A percentile compares a stretch with the other conserved stretches of the same genome.
phyloP scores from a whole-genome alignment of 2,797 vertebrate genomes.

The Apogon hyalosoma region DNA sequence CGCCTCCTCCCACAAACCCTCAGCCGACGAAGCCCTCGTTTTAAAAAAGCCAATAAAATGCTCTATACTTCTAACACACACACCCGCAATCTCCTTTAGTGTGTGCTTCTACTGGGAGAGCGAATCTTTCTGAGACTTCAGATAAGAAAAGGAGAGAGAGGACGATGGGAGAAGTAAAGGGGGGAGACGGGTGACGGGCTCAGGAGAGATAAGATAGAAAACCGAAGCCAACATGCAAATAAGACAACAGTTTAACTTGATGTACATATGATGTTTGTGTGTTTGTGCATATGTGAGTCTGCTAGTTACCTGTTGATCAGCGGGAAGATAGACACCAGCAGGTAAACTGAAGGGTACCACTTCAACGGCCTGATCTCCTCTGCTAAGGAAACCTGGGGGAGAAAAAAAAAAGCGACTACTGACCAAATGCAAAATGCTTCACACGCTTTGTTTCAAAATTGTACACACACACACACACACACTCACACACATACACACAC shows the following conservation, averaged over 20 bases:
- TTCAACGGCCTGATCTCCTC: conserved; percentile 85
- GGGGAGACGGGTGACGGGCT: conserved; percentile 13
- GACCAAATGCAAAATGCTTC: conserved; percentile 25
- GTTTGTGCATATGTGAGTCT: conserved; percentile 13
- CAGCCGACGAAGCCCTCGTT: conserved; percentile 56
- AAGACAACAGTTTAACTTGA: conserved; percentile 43
- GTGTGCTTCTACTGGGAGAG: conserved; percentile 35
- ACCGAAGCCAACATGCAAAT: conserved; percentile 65
- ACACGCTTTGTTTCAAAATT: not conserved
- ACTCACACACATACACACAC: conserved; percentile 25
- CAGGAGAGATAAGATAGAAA: conserved; percentile 64
- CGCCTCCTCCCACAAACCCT: conserved; percentile 60
- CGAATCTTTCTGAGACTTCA: conserved; percentile 58
- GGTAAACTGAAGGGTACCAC: conserved; percentile 88
- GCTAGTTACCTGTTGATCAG: conserved; percentile 86
- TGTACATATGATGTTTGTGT: conserved; percentile 15
- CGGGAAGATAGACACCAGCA: conserved; percentile 86
- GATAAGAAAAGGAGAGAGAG: conserved; percentile 62
- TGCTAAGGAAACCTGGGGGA: conserved; percentile 81
- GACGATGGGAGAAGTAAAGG: conserved; percentile 17
- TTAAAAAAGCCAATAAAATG: conserved; percentile 73
- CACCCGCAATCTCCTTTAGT: conserved; percentile 30
- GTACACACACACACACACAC: conserved; percentile 16
- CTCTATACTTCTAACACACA: conserved; percentile 35
- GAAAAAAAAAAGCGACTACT: conserved; percentile 10